phyloP scores from a whole-genome alignment of 2,113 vertebrate genomes.

The Sinocyclocheilus rhinocerous region DNA sequence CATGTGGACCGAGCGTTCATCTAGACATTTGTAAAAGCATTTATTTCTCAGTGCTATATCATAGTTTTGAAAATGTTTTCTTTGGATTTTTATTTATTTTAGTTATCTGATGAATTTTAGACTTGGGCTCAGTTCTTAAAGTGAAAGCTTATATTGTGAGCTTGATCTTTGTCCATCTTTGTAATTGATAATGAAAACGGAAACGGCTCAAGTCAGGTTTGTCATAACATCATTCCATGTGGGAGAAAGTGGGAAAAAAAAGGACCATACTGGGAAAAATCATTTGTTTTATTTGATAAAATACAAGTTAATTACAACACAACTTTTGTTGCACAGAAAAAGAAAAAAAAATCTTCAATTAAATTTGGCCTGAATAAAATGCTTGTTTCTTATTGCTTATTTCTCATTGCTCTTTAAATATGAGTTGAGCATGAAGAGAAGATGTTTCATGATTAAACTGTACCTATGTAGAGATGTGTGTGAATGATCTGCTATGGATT shows the following conservation, averaged over 20 bases:
- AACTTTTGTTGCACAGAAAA: neutral
- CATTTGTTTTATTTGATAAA: neutral
- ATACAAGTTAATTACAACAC: neutral
- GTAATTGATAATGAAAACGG: neutral
- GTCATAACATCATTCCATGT: neutral
- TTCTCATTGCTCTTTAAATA: neutral
- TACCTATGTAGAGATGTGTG: neutral
- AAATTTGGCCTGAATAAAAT: conserved; percentile 24
- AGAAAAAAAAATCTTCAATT: neutral
- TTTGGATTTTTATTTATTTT: conserved; percentile 51
- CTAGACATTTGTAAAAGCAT: neutral
- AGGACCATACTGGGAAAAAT: neutral
- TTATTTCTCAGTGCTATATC: neutral
- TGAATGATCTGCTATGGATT: no score
- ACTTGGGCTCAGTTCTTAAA: neutral
- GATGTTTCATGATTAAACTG: neutral
- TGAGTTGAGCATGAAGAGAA: neutral
- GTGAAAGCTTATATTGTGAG: neutral
- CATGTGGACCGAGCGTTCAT: neutral
- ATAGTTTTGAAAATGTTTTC: neutral
- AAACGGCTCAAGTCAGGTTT: neutral
- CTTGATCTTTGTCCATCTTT: conserved; percentile 7
- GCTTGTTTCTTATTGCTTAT: neutral
- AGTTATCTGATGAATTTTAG: conserved; percentile 23
- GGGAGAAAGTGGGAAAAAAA: neutral